Conservation (phyloP, 2,797 vertebrate species). For the Thamnophis elegans region DNA sequence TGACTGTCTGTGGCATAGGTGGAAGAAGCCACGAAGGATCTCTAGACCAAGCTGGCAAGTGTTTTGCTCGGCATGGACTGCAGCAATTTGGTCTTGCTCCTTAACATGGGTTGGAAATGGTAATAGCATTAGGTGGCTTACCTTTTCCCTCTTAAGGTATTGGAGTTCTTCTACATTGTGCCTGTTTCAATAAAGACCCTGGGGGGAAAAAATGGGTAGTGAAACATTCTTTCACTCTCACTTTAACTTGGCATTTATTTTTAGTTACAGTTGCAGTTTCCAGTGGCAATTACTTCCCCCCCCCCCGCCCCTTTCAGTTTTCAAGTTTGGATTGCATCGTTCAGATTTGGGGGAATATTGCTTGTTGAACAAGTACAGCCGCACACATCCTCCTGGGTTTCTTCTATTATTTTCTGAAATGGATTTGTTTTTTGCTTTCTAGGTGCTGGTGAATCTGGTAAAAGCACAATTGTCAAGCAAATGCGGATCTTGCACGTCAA, state of each 20-base stretch:
- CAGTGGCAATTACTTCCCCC: slow-evolving; percentile 61
- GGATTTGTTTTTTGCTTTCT: slow-evolving; percentile 73
- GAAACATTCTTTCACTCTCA: slow-evolving; percentile 62
- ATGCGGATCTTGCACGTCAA: slow-evolving; percentile 99
- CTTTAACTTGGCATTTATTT: slow-evolving; percentile 66
- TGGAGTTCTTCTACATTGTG: slow-evolving; percentile 47
- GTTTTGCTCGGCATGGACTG: background rate
- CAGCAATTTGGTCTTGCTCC: background rate
- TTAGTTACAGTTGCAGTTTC: slow-evolving; percentile 69
- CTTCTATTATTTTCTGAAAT: slow-evolving; percentile 65
- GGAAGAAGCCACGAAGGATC: slow-evolving; percentile 13
- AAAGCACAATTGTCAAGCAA: slow-evolving; percentile 99
- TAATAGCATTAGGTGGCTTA: slow-evolving; percentile 22
- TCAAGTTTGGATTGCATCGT: slow-evolving; percentile 46
- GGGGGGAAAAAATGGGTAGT: slow-evolving; percentile 56
- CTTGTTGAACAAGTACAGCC: slow-evolving; percentile 26
- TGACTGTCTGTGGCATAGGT: background rate
- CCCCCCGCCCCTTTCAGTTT: slow-evolving; percentile 55
- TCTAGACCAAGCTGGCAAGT: slow-evolving; percentile 3
- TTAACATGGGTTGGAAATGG: background rate
- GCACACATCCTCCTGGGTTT: slow-evolving; percentile 29
- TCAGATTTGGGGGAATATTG: slow-evolving; percentile 39
- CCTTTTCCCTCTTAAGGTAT: slow-evolving; percentile 14
- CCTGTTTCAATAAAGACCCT: slow-evolving; percentile 59
- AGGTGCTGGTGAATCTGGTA: slow-evolving; percentile 98